Evolutionary conservation across 2,113 vertebrate genomes (phyloP).

Genomic region (Bubalus kerabau): DNA sequence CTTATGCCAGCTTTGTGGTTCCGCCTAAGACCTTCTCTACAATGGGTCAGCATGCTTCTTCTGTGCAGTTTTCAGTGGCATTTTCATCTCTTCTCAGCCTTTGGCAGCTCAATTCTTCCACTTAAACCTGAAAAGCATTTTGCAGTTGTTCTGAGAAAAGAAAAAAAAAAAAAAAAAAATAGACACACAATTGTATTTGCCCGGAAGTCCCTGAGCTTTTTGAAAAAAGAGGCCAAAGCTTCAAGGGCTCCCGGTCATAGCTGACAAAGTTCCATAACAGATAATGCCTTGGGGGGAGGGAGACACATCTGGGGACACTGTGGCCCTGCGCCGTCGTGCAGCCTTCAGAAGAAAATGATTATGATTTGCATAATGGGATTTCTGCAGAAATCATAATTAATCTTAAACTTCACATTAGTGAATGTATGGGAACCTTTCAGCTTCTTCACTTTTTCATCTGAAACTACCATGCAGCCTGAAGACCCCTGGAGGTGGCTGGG

Average conservation of each 20-base stretch:
- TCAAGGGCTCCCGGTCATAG: rapidly evolving
- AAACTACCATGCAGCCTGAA: rapidly evolving
- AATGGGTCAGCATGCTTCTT: rapidly evolving
- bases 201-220: neutral
- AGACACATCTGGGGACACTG: neutral
- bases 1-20: too few species aligned
- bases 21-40: rapidly evolving
- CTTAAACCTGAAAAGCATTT: neutral
- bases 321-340: neutral
- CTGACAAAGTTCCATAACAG: neutral
- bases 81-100: neutral
- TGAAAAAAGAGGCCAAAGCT: neutral
- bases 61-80: neutral
- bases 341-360: neutral
- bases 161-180: neutral
- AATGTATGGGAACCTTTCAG: neutral
- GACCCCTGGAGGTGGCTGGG: neutral
- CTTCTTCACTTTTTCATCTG: neutral
- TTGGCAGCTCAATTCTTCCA: neutral
- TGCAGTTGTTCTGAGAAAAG: neutral
- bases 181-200: neutral
- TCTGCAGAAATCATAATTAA: constrained; percentile 2
- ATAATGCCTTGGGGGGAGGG: neutral
- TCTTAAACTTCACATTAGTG: constrained; percentile 5
- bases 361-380: constrained; percentile 37